These are phyloP conservation scores for Nomada ferruginata DNA, from an alignment of 2,888 invertebrate genomes.

Conservation along the genomic window DNA sequence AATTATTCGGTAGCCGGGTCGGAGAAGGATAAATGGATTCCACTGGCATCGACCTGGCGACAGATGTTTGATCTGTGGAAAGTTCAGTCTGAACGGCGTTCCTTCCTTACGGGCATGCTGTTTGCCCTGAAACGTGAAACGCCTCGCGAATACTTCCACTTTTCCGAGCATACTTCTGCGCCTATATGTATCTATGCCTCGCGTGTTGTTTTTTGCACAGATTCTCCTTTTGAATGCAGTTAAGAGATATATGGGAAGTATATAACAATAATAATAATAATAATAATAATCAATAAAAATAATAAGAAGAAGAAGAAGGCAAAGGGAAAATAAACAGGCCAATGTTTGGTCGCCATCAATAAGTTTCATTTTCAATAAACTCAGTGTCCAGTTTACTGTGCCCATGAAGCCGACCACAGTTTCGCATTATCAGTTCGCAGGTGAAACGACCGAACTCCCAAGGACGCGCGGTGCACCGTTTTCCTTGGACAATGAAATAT, in stretches of 20 bases:
- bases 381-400: background rate
- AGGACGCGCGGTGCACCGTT: background rate
- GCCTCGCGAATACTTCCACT: slow-evolving; percentile 3
- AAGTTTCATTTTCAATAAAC: slow-evolving; percentile 12
- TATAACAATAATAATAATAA: too few relatives aligned
- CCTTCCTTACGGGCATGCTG: slow-evolving; percentile 10
- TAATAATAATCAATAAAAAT: too few relatives aligned
- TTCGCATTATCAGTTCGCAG: slow-evolving; percentile 20
- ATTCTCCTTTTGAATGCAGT: background rate
- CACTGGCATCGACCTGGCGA: slow-evolving; percentile 45
- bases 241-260: background rate
- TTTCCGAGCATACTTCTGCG: background rate
- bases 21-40: slow-evolving; percentile 63
- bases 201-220: too few relatives aligned
- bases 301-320: background rate
- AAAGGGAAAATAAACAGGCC: background rate
- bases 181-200: too few relatives aligned
- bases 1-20: slow-evolving; percentile 62
- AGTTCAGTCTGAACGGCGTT: slow-evolving; percentile 51
- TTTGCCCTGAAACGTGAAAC: slow-evolving; percentile 27
- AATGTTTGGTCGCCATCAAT: background rate
- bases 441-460: background rate
- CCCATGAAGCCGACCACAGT: background rate
- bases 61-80: slow-evolving; percentile 67
- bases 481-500: slow-evolving; percentile 18